Evolutionary conservation across 1,140 invertebrate genomes (phyloP).

Genomic region (Cecropterus lyciades): DNA sequence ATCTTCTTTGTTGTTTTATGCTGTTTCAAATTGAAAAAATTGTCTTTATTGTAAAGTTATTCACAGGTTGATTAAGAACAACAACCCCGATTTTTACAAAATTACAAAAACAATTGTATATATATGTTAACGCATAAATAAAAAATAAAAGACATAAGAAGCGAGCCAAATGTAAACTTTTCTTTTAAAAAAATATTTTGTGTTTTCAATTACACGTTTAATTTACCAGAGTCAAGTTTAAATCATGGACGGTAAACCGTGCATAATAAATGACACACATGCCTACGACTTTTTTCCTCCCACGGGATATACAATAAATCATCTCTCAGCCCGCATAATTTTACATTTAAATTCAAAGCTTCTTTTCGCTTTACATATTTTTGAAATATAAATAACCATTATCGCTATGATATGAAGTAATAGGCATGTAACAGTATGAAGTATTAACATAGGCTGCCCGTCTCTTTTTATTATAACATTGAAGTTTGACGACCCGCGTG

Average conservation of each 20-base stretch:
- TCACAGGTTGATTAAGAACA: too few species aligned
- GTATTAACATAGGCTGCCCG: too few species aligned
- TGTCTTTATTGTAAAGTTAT: too few species aligned
- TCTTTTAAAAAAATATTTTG: not conserved
- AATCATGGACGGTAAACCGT: conserved; percentile 13
- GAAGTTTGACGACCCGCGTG: too few species aligned
- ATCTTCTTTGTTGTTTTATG: not conserved
- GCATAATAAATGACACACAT: conserved; percentile 19
- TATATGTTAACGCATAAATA: too few species aligned
- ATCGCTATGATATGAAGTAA: not conserved
- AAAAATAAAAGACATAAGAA: too few species aligned
- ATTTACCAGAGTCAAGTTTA: conserved; percentile 22
- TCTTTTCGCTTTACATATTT: not conserved
- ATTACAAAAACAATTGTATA: too few species aligned
- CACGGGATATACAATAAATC: conserved; percentile 37
- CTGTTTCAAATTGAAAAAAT: too few species aligned
- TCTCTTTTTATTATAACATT: too few species aligned
- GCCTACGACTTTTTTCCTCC: conserved; percentile 26
- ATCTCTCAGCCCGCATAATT: conserved; percentile 14
- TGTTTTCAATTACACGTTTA: conserved; percentile 3
- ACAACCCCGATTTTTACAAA: too few species aligned
- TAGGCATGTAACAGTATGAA: too few species aligned
- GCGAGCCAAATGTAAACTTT: too few species aligned
- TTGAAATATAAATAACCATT: not conserved
- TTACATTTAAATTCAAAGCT: conserved; percentile 24